phyloP scores from a whole-genome alignment of 2,113 vertebrate genomes.

The Hippocampus abdominalis region DNA sequence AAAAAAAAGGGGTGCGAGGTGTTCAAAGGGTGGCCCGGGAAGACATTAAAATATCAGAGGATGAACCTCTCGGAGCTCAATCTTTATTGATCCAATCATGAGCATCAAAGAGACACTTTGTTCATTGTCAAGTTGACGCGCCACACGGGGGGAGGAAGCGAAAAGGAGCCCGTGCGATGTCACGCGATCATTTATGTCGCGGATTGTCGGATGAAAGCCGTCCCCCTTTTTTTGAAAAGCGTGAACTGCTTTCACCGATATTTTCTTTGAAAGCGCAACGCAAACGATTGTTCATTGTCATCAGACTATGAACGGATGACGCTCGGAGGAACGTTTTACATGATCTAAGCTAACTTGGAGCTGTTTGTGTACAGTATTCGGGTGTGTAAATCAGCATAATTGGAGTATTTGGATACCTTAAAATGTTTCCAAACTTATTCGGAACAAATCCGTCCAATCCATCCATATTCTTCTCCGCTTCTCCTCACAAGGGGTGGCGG shows the following conservation, averaged over 20 bases:
- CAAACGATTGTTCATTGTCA: not conserved
- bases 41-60: conserved; percentile 61
- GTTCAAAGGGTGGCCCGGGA: conserved; percentile 40
- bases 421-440: too few species aligned
- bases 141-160: not conserved
- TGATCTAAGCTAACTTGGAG: not conserved
- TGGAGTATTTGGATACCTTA: too few species aligned
- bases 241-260: not conserved
- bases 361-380: too few species aligned
- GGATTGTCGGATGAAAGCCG: not conserved
- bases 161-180: not conserved
- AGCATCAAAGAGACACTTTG: not conserved
- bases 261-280: not conserved
- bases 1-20: conserved; percentile 1
- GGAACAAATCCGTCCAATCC: too few species aligned
- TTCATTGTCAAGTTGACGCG: not conserved
- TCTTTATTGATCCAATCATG: not conserved
- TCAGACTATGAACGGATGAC: too few species aligned
- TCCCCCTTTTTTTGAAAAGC: not conserved
- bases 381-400: too few species aligned
- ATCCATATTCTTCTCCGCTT: too few species aligned
- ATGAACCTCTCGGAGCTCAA: conserved; percentile 8
- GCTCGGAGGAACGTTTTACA: too few species aligned
- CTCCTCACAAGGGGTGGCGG: too few species aligned
- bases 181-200: not conserved